These are phyloP conservation scores for Herpailurus yagouaroundi DNA, from an alignment of 2,113 vertebrate species.

Conservation along the genomic window DNA sequence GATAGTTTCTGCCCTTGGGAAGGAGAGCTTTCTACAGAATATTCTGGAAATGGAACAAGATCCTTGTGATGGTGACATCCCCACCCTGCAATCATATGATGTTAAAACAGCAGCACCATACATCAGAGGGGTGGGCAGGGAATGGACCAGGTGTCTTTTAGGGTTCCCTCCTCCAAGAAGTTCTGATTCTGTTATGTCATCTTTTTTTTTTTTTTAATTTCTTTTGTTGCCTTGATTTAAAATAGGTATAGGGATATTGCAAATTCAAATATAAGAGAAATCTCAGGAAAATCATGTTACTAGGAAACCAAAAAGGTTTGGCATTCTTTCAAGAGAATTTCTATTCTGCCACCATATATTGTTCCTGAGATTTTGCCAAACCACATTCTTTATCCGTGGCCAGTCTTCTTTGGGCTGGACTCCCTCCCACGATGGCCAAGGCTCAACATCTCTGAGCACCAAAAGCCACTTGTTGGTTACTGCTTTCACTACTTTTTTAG, in stretches of 20 bases:
- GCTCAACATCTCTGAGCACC: not conserved
- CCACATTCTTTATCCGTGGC: not conserved
- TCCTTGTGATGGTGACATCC: not conserved
- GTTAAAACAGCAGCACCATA: not conserved
- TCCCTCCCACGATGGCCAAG: not conserved
- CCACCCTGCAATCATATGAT: not conserved
- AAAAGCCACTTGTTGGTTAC: not conserved
- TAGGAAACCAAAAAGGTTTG: conserved; percentile 82
- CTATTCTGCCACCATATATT: conserved; percentile 58
- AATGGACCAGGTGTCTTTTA: conserved; percentile 22
- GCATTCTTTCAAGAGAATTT: conserved; percentile 72
- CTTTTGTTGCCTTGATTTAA: conserved; percentile 79
- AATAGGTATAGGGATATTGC: conserved; percentile 77
- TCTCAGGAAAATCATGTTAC: conserved; percentile 83
- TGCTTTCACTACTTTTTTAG: not conserved
- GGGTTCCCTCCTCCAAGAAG: not conserved
- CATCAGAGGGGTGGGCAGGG: not conserved
- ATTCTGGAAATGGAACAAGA: not conserved
- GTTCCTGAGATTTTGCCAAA: conserved; percentile 58
- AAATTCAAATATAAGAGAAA: conserved; percentile 78
- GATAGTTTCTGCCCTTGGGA: not conserved
- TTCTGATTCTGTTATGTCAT: conserved; percentile 63
- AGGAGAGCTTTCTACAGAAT: not conserved
- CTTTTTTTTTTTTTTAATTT: conserved; percentile 31
- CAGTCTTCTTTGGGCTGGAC: not conserved